Evolutionary conservation across 2,113 vertebrate species (phyloP).

Genomic region (Crotalus tigris): DNA sequence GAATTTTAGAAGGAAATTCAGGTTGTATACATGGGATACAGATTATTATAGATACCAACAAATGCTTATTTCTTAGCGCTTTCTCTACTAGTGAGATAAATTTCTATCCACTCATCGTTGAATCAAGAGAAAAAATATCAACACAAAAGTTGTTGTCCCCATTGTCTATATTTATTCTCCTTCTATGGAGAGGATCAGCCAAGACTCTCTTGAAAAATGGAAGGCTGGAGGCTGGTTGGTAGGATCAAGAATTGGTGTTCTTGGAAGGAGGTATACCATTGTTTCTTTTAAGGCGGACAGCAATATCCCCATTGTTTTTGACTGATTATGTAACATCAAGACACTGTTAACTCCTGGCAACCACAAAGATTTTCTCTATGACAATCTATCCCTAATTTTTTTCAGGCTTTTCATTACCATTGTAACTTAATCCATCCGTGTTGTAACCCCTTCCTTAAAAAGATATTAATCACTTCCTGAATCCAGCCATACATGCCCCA

Average conservation of each 20-base stretch:
- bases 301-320: not conserved
- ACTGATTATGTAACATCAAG: not conserved
- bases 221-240: not conserved
- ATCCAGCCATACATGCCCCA: not conserved
- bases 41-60: not conserved
- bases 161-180: not conserved
- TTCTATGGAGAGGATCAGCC: not conserved
- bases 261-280: not conserved
- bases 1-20: not conserved
- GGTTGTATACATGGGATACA: not conserved
- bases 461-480: not conserved
- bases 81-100: not conserved
- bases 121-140: not conserved
- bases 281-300: not conserved
- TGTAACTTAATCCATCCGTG: not conserved
- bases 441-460: not conserved
- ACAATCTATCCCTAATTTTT: not conserved
- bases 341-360: not conserved
- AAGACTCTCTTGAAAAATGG: not conserved
- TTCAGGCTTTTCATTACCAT: not conserved
- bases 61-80: not conserved
- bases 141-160: not conserved
- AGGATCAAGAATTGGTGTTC: not conserved
- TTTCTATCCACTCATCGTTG: not conserved
- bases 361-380: not conserved